Base-by-base conservation (phyloP, 2,797 vertebrate genomes). In the Corythornis leucogaster region DNA sequence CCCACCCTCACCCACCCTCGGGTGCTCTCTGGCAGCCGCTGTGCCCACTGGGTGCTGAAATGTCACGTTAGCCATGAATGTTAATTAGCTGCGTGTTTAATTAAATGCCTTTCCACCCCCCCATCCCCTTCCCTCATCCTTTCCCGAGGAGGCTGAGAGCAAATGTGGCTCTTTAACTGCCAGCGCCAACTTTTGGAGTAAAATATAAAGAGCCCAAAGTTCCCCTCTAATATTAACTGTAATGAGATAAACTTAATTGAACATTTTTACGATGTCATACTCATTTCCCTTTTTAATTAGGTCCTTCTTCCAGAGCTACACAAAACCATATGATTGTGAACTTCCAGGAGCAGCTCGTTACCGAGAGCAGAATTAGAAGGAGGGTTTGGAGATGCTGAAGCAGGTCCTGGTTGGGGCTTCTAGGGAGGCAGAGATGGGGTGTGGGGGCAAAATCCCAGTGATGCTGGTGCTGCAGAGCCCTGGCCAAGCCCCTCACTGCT, bases 211-310 rank as follows among this genome's bases (percentile, higher is more conserved):
- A 68, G 71, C 74, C 31, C 90, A 4, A 55, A 78, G 85, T 92
- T 92, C 50, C 63, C 30, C 73, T 82, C 63, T 71, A 76, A 86
- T 91, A 63, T 86, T 63, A 92, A 80, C 85, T 14, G 64, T 90
- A 89, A 95, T 80, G 96, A 96, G 95, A 93, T 86, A 80, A 76
- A 81, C 80, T 94, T 96, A 93, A 97, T 93, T 95, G 96, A 95
- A 90, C 80, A 76, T 64, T 96, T 95, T 95, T 71, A 94, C 33
- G 73, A 81, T 87, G 92, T 76, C 93, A 35, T 94, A 82, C 90
- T 93, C 73, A 79, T 96, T 95, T 97, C 77, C 90, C 86, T 95
- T 93, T 94, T 95, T 96, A 96, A 96, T 97, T 91, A 92, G 93
- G 89, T 88, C 80, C 89, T 85, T 91, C 95, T 89, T 94, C 94